Evolutionary conservation across 2,888 invertebrate species (phyloP), one percentile per base, ranked within the genome.

Genomic region (Ophion costatus): DNA sequence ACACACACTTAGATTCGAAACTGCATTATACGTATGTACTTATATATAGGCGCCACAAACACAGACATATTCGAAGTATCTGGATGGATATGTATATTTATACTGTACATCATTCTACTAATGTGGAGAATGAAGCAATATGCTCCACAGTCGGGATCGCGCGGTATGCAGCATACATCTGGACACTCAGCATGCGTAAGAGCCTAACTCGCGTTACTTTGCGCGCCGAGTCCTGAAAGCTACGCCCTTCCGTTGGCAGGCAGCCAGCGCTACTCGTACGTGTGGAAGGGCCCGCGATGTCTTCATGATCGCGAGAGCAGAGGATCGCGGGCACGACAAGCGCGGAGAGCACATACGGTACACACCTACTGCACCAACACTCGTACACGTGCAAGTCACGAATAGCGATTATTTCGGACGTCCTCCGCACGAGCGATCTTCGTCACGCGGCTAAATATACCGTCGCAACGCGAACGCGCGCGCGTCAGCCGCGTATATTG

Each of bases 401-500:
- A 89, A 90, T 88, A 82, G 85, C 85, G 86, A 89, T 88, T 88
- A 90, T 88, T 88, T 88, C 83, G 86, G 81, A 87, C 85, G 88
- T 83, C 84, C 86, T 83, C 88, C 88, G 87, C 88, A 88, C 82
- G 84, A 84, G 83, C 88, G 86, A 89, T 89, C 87, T 87, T 84
- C 85, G 89, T 89, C 86, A 87, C 87, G 83, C 82, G 76, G 87
- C 89, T 91, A 91, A 91, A 91, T 91, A 91, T 91, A 91, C 88
- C 88, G 83, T 69, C 86, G 83, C 87, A 80, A 79, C 81, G 83
- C 81, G 76, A 66, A 83, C 74, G 69, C 38, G 73, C 56, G 57
- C 70, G 80, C 61, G 67, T 70, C 71, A 66, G 59, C 22, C 70
- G 71, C 64, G 71, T 81, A 82, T 67, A 75, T 78, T 71, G 76